Evolutionary conservation across 2,797 vertebrate genomes (phyloP).

Genomic region (Acanthornis magna): DNA sequence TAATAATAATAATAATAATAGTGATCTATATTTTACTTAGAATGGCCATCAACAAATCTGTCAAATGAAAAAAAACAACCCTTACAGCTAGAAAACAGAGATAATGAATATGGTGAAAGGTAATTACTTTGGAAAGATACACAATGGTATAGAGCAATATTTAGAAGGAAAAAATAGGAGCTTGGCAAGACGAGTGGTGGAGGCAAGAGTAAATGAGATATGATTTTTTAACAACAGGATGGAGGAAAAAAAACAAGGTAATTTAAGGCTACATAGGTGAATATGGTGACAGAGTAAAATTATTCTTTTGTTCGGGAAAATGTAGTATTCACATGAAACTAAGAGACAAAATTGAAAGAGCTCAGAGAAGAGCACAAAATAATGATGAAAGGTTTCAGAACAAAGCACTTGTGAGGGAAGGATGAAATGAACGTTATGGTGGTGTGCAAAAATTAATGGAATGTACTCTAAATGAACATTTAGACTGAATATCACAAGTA

Average conservation of each 20-base stretch:
- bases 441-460: not conserved
- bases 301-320: not conserved
- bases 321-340: not conserved
- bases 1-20: not conserved
- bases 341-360: not conserved
- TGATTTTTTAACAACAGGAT: not conserved
- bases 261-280: not conserved
- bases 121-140: not conserved
- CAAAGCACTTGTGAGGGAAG: not conserved
- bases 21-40: not conserved
- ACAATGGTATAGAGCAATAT: not conserved
- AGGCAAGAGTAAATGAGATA: not conserved
- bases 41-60: not conserved
- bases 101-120: not conserved
- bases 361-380: not conserved
- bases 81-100: not conserved
- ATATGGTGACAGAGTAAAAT: not conserved
- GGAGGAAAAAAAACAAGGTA: not conserved
- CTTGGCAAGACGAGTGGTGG: not conserved
- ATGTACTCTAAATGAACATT: not conserved
- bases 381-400: not conserved
- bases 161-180: not conserved
- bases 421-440: not conserved
- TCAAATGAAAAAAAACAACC: not conserved
- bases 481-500: not conserved